Evolutionary conservation across 2,888 invertebrate species (phyloP).

Genomic region (Thymelicus lineola): DNA sequence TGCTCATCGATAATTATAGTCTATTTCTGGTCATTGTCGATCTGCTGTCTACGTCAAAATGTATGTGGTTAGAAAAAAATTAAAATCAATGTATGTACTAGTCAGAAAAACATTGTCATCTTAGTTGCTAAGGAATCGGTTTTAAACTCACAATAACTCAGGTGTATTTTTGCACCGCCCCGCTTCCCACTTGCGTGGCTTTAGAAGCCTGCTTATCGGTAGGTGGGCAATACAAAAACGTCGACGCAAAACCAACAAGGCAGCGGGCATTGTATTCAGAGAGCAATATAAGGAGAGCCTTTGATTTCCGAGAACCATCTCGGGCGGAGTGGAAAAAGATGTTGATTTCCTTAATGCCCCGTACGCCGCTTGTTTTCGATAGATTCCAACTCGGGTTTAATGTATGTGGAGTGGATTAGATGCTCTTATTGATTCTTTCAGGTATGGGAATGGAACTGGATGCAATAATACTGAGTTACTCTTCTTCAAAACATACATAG

Average conservation of each 20-base stretch:
- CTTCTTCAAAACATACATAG: too few relatives aligned
- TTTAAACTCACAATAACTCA: background rate
- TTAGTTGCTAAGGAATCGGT: too few relatives aligned
- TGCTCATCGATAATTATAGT: background rate
- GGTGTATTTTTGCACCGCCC: conserved; percentile 4
- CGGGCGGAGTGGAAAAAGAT: conserved; percentile 20
- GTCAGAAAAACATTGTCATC: too few relatives aligned
- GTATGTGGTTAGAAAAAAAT: too few relatives aligned
- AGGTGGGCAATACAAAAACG: conserved; percentile 26
- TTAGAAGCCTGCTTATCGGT: conserved; percentile 25
- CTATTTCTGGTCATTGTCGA: conserved; percentile 14
- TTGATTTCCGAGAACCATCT: conserved; percentile 26
- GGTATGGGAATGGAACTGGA: too few relatives aligned
- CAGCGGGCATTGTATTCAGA: conserved; percentile 23
- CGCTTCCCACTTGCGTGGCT: background rate
- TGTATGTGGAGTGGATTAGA: background rate
- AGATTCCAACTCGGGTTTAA: background rate
- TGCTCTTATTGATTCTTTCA: too few relatives aligned
- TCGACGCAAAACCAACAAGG: conserved; percentile 16
- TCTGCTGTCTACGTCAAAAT: background rate
- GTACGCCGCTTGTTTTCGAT: background rate
- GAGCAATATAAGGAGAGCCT: conserved; percentile 28
- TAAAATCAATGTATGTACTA: too few relatives aligned
- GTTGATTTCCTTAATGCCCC: conserved; percentile 21
- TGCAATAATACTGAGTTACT: too few relatives aligned